A percentile compares a stretch with the other conserved stretches of the same genome.
Conservation (phyloP, 2,888 invertebrate species). For the Tenthredo livida region DNA sequence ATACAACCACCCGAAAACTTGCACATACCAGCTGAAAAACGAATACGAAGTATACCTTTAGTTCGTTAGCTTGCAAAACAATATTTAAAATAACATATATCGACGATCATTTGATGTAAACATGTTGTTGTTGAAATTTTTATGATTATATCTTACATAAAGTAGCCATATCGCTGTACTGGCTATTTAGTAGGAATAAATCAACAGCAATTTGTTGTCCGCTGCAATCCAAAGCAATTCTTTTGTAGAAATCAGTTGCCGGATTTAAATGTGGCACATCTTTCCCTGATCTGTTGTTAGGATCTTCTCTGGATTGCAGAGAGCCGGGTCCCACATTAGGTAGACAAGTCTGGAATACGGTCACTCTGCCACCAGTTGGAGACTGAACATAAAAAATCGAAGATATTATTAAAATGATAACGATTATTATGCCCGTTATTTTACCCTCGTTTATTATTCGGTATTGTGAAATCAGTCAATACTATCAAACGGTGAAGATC, state of each 20-base stretch:
- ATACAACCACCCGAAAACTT: slow-evolving; percentile 97
- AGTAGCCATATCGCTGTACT: slow-evolving; percentile 96
- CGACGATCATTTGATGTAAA: slow-evolving; percentile 29
- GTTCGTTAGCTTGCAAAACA: not conserved
- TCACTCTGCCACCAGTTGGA: slow-evolving; percentile 95
- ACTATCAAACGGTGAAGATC: not conserved
- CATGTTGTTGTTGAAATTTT: slow-evolving; percentile 5
- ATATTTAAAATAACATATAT: not conserved
- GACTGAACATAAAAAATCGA: slow-evolving; percentile 79
- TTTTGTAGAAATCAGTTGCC: slow-evolving; percentile 98
- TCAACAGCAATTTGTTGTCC: slow-evolving; percentile 98
- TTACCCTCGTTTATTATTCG: not conserved
- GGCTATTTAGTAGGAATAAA: slow-evolving; percentile 94
- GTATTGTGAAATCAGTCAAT: not conserved
- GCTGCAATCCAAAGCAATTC: slow-evolving; percentile 96
- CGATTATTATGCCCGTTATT: not conserved
- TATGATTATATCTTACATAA: slow-evolving; percentile 84
- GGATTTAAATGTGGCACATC: slow-evolving; percentile 94
- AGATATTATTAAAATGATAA: not conserved
- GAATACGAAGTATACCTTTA: not conserved
- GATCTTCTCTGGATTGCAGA: slow-evolving; percentile 89
- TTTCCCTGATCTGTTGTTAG: slow-evolving; percentile 88
- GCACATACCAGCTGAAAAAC: slow-evolving; percentile 88
- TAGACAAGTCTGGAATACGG: slow-evolving; percentile 95
- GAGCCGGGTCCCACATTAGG: slow-evolving; percentile 94